Base-by-base conservation (phyloP, 1,140 invertebrate species). In the Pseudomyrmex sp. region DNA sequence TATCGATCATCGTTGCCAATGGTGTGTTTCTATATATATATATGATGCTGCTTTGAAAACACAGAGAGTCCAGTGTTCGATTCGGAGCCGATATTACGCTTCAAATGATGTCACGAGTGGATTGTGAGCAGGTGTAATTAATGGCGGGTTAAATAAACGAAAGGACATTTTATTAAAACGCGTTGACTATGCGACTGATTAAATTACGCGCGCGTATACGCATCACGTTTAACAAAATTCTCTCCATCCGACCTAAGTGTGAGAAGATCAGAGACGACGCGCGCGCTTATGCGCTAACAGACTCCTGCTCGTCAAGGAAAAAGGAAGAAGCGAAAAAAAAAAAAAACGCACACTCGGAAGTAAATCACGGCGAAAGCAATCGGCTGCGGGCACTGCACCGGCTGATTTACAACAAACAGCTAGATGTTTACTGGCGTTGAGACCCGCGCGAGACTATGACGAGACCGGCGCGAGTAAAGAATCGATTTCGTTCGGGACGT, bases 381-480 rank as follows among this genome's bases (percentile, higher is more conserved):
- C 86, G 70, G 66, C 65, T 66, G 72, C 61, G 75, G 54, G 83
- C 66, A 73, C 69, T 59, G 61, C 75, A 35, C 5, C 5, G 50
- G 72, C 18, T 88, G 87, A 88, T 88, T 88, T 88, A 88, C 70
- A 82, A 82, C 82, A 86, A 88, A 86, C 85, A 61, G 76, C 73
- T 84, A 80, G 87, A 82, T 89, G 76, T 85, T 79, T 87, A 85
- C 61, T 44, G 54, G 80, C 61, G 65, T 69, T 62, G 59, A n/a
- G 80, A 70, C 54, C 65, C 61, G 59, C 82, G 69, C 35, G 35
- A 63, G 35, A 69, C 76, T 82, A 48, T 15, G 76, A 68, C 48
- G 62, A 26, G 26, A 65, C 83, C 59, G 77, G 35, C 77, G 52
- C 50, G 73, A 77, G 58, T 20, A 69, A 73, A 73, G 75, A 86